Base-by-base conservation (phyloP, 1,140 invertebrate genomes). In the Drosophila ercepeae region DNA sequence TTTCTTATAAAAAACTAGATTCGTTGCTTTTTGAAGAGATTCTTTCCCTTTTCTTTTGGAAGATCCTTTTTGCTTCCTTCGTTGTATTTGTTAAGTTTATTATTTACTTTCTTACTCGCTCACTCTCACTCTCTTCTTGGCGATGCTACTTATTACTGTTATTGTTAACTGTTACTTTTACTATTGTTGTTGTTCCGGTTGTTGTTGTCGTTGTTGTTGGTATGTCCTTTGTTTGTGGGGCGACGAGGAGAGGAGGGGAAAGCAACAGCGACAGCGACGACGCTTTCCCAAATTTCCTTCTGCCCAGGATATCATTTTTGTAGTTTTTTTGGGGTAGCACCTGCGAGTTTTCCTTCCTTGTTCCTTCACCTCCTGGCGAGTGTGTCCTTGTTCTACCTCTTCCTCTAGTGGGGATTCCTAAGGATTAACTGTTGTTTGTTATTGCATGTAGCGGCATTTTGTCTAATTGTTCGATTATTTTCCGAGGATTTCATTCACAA, bases 191-290 rank as follows among this genome's bases (percentile, higher is more conserved):
- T 69, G 53, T 42, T 61, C 25, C 34, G 21, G 45, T 21, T 54
- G 50, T 19, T 54, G 50, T 49, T 48, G 42, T 54, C 59, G 60
- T 65, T 65, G 67, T 53, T 75, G 81, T 18, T 77, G 63, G 34
- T 57, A 86, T 79, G 70, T 81, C 73, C 81, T 84, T 84, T 86
- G 81, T 86, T 81, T 84, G 67, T 74, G 51, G 51, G 82, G 82
- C 6, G 36, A 16, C 6, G 36, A 16, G 63, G 74, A 77, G 76
- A 72, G 75, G 59, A 81, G 58, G 82, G 82, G 81, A 65, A 72
- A 74, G 73, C 77, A 76, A 74, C 82, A 73, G 81, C 81, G 81
- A 69, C 76, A 76, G 72, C 81, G 81, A 74, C 81, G 63, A 73
- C 58, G 58, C 65, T 84, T 84, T n/a, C 67, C 67, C 57, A 34